Conservation (phyloP, 2,888 invertebrate species). For the Lapara coniferarum region DNA sequence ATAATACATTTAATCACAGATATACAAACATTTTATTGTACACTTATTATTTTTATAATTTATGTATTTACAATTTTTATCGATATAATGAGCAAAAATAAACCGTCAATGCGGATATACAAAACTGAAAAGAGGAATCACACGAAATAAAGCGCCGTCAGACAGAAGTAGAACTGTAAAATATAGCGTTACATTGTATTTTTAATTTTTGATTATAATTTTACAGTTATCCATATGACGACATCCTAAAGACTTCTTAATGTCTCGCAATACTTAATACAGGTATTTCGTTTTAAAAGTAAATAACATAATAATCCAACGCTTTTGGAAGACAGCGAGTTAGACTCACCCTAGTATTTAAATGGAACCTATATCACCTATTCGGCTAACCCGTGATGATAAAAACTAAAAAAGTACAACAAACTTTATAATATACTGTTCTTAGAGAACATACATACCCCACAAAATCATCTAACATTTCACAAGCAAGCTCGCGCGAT, state of each 20-base stretch:
- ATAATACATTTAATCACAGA: constrained; percentile 25
- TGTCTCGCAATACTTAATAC: background rate
- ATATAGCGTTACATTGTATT: too few relatives aligned
- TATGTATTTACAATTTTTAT: constrained; percentile 6
- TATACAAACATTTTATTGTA: constrained; percentile 36
- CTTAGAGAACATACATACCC: too few relatives aligned
- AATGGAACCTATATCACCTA: background rate
- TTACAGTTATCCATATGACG: too few relatives aligned
- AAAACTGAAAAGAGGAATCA: background rate
- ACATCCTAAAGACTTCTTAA: background rate
- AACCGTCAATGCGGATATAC: background rate
- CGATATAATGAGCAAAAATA: background rate
- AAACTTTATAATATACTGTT: too few relatives aligned
- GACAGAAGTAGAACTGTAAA: too few relatives aligned
- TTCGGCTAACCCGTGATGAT: too few relatives aligned
- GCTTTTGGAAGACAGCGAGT: background rate
- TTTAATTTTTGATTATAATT: too few relatives aligned
- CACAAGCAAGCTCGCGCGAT: too few relatives aligned
- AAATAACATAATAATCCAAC: background rate
- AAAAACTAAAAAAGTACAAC: too few relatives aligned
- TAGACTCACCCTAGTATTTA: background rate
- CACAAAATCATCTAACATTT: too few relatives aligned
- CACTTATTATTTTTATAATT: constrained; percentile 29
- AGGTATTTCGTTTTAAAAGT: background rate
- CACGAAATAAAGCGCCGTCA: too few relatives aligned